Conservation (phyloP, 2,797 vertebrate species). For the Galago senegalensis region DNA sequence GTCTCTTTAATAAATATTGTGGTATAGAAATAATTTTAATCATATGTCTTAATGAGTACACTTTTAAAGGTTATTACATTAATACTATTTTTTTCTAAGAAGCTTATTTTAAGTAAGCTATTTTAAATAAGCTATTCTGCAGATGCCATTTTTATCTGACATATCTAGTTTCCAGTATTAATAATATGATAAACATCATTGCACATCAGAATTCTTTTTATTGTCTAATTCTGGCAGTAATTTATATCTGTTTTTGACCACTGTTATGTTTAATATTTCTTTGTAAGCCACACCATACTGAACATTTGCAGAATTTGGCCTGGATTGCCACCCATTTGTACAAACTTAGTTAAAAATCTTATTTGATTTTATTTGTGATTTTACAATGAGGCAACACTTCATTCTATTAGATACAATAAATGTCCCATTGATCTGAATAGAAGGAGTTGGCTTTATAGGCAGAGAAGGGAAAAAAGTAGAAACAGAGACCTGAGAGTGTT, state of each 20-base stretch:
- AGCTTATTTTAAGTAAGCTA: background rate
- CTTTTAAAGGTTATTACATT: background rate
- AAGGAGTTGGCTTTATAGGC: background rate
- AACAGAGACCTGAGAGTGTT: background rate
- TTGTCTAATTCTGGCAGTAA: background rate
- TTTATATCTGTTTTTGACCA: slow-evolving; percentile 10
- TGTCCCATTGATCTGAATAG: background rate
- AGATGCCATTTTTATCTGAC: background rate
- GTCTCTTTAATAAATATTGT: slow-evolving; percentile 6
- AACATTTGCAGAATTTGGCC: slow-evolving; percentile 17
- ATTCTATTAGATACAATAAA: background rate
- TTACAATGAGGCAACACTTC: too few species aligned
- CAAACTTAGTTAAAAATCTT: background rate
- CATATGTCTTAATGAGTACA: background rate
- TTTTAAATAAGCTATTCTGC: background rate
- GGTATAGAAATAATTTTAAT: background rate
- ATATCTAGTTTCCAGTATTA: background rate
- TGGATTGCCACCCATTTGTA: slow-evolving; percentile 38
- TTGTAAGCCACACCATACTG: background rate
- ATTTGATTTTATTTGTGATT: background rate
- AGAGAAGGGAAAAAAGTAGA: background rate
- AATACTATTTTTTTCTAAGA: background rate
- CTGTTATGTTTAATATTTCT: background rate
- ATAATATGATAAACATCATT: background rate
- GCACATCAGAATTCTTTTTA: background rate